Evolutionary conservation across 2,888 invertebrate species (phyloP).

Genomic region (Parnassius orleans): DNA sequence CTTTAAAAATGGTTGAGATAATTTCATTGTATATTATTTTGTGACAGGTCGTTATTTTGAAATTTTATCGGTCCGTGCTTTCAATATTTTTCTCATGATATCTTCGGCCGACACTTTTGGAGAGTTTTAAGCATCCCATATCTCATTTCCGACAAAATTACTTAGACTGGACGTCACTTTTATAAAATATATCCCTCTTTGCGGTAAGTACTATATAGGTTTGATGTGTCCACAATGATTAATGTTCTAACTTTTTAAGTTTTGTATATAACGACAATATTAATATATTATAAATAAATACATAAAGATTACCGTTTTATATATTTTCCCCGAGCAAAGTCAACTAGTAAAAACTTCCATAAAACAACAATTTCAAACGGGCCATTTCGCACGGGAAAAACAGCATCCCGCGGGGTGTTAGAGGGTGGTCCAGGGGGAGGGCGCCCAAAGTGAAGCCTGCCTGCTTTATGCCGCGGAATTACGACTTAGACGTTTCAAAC

Average conservation of each 20-base stretch:
- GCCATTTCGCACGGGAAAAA: slow-evolving; percentile 79
- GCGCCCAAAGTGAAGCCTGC: slow-evolving; percentile 71
- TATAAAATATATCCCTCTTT: slow-evolving; percentile 12
- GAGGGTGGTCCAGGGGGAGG: slow-evolving; percentile 41
- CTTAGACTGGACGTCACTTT: slow-evolving; percentile 13
- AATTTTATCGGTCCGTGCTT: slow-evolving; percentile 69
- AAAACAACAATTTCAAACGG: slow-evolving; percentile 81
- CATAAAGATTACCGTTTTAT: slow-evolving; percentile 68
- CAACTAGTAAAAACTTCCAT: slow-evolving; percentile 81
- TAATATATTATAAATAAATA: slow-evolving; percentile 39
- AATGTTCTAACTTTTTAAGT: slow-evolving; percentile 30
- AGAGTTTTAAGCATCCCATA: slow-evolving; percentile 17
- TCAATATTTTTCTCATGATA: slow-evolving; percentile 61
- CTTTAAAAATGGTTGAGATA: slow-evolving; percentile 79
- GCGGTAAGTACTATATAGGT: slow-evolving; percentile 8
- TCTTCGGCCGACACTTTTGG: slow-evolving; percentile 33
- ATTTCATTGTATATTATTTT: slow-evolving; percentile 80
- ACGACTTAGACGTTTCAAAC: slow-evolving; percentile 82
- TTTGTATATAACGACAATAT: slow-evolving; percentile 31
- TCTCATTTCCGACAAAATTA: slow-evolving; percentile 23
- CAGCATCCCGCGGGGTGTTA: slow-evolving; percentile 67
- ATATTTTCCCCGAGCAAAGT: slow-evolving; percentile 74
- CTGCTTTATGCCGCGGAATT: slow-evolving; percentile 76
- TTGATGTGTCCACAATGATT: slow-evolving; percentile 19
- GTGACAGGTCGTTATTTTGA: slow-evolving; percentile 80